These are phyloP conservation scores for Epiblema foenella DNA, from an alignment of 2,888 invertebrate species.

Conservation along the genomic window DNA sequence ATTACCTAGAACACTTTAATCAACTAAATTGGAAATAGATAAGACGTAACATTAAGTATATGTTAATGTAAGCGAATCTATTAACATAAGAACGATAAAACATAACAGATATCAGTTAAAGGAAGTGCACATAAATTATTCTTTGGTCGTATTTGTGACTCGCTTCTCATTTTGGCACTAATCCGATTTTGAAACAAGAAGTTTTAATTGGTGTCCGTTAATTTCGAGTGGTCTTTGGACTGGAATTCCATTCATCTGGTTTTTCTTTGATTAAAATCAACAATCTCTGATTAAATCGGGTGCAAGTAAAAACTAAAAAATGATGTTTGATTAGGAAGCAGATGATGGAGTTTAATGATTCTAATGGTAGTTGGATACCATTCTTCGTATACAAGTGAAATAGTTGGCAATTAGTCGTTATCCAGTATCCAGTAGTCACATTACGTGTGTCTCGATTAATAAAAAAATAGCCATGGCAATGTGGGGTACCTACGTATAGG, in stretches of 20 bases:
- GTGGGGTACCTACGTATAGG: no score
- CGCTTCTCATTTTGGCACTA: conserved; percentile 4
- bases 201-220: conserved; percentile 46
- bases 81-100: not conserved
- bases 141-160: not conserved
- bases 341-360: conserved; percentile 61
- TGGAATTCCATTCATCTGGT: conserved; percentile 52
- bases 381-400: conserved; percentile 48
- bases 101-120: conserved; percentile 1
- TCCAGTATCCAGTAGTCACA: conserved; percentile 7
- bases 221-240: conserved; percentile 42
- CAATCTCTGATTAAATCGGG: conserved; percentile 54
- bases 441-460: not conserved
- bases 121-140: conserved; percentile 9
- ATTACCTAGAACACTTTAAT: not conserved
- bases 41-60: not conserved
- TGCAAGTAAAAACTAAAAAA: conserved; percentile 57
- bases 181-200: conserved; percentile 36
- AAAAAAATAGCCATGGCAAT: no score
- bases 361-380: conserved; percentile 54
- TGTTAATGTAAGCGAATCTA: not conserved
- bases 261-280: conserved; percentile 51
- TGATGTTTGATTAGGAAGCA: conserved; percentile 66
- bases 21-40: not conserved
- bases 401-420: conserved; percentile 5